Percentiles rank a stretch among this genome's conserved stretches.
Evolutionary conservation across 2,888 invertebrate species (phyloP).

Genomic region (Lasioglossum vierecki): DNA sequence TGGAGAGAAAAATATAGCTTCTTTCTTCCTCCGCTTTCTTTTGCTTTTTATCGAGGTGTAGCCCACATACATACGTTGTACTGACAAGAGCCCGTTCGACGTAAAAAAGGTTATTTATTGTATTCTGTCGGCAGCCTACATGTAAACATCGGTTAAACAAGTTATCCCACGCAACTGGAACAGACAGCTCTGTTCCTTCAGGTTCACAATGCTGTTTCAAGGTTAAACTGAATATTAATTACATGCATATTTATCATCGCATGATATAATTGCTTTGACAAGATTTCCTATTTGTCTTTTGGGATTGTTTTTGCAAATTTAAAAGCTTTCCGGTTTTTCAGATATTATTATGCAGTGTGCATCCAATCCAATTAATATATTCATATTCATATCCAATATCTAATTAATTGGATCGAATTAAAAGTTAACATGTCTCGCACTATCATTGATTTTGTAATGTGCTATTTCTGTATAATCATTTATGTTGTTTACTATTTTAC

Average conservation of each 20-base stretch:
- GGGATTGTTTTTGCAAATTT: not conserved
- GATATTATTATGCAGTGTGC: not conserved
- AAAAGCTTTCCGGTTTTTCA: not conserved
- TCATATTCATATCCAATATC: no score
- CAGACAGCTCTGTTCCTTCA: not conserved
- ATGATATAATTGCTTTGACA: not conserved
- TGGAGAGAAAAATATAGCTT: not conserved
- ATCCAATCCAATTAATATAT: not conserved
- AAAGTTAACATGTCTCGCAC: not conserved
- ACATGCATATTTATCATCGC: not conserved
- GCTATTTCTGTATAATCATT: not conserved
- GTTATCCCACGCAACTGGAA: not conserved
- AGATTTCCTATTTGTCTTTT: not conserved
- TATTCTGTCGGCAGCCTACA: not conserved
- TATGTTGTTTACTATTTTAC: not conserved
- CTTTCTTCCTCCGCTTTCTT: not conserved
- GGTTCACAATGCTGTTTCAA: not conserved
- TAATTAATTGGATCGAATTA: not conserved
- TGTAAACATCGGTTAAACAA: constrained; percentile 1
- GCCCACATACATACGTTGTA: not conserved
- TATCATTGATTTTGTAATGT: not conserved
- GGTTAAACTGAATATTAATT: not conserved
- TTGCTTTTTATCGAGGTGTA: not conserved
- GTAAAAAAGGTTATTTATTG: not conserved
- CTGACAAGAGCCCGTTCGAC: not conserved